Base-by-base conservation (phyloP, 2,888 invertebrate species). In the Drosophila tripunctata region DNA sequence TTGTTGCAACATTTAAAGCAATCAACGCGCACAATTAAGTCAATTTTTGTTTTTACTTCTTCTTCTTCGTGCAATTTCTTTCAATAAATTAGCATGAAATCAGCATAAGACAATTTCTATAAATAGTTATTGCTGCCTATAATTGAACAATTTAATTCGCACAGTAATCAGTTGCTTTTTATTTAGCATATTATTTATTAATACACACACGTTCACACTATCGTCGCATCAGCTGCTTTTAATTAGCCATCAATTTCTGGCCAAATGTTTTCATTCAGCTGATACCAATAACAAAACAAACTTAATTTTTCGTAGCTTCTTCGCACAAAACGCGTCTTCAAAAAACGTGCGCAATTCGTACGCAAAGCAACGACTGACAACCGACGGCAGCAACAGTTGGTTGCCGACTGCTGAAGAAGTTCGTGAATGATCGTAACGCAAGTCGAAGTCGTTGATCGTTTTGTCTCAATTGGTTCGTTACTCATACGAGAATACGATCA, bases 311-410 rank as follows among this genome's bases (percentile, higher is more conserved):
- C 12, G 31, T 36, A 19, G 3, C 35, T 50, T 12, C n/a, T n/a
- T n/a, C n/a, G n/a, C n/a, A n/a, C n/a, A n/a, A n/a, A 19, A 31
- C 19, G 4, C 17, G 35, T 8, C 24, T 41, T 40, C 12, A 22
- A 33, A 2, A 36, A 48, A 19, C 64, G 30, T 24, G 19, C 33
- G 6, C 33, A 24, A 31, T 3, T 12, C 8, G n/a, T 14, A 47
- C 8, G 24, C 33, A 15, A 17, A 0, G 4, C 43, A 3, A 1
- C 3, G 36, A 36, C 17, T 2, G 17, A 21, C 63, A 62, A 68
- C 84, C 71, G 67, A 55, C 45, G 33, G 14, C 47, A 66, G 86
- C 82, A 84, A 84, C 84, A 84, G 84, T 88, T 88, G 88, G 88
- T 88, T 83, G 64, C 52, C 70, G 79, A 87, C 78, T 87, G 76